Base-by-base conservation (phyloP, 2,797 vertebrate genomes). In the Sphenodon punctatus region DNA sequence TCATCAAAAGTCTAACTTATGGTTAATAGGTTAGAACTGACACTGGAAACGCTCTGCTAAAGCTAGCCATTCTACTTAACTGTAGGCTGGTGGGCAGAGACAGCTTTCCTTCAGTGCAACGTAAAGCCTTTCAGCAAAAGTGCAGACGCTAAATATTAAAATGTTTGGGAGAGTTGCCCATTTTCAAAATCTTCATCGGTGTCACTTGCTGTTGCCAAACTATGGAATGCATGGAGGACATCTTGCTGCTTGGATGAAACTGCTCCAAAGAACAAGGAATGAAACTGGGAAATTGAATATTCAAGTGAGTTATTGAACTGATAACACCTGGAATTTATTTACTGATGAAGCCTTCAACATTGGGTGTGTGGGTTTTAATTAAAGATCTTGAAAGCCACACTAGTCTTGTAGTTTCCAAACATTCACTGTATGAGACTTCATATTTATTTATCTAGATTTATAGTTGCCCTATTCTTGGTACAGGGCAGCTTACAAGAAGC, bases 181-280 rank as follows among this genome's bases (percentile, higher is more conserved):
- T 41, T 23, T 25, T 56, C 74, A 2, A 8, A 3, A 7, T 94
- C 84, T 13, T 97, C 96, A 73, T 98, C 97, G 0, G 87, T 95
- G 76, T 98, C 98, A 3, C 96, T 99, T 60, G 93, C 93, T 86
- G 93, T 94, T 10, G 93, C 97, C 82, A 98, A 76, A 30, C 95
- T 96, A 61, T 92, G 83, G 5, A 90, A 89, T 20, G 72, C 59
- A 12, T 60, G 46, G 30, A 36, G 2, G 3, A 75, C 78, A 5
- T 88, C 78, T 23, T 85, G 84, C 68, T 90, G 82, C 75, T 93
- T 80, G 38, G 82, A 77, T 30, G 94, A 97, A 88, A 97, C 46
- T 3, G 97, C 97, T 86, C 96, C 96, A 75, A 98, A 99, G 87
- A 99, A 97, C 12, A 98, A 90, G 36, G 95, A 97, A 71, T 94